Conservation (phyloP, 2,113 vertebrate genomes). For the Podocnemis expansa region DNA sequence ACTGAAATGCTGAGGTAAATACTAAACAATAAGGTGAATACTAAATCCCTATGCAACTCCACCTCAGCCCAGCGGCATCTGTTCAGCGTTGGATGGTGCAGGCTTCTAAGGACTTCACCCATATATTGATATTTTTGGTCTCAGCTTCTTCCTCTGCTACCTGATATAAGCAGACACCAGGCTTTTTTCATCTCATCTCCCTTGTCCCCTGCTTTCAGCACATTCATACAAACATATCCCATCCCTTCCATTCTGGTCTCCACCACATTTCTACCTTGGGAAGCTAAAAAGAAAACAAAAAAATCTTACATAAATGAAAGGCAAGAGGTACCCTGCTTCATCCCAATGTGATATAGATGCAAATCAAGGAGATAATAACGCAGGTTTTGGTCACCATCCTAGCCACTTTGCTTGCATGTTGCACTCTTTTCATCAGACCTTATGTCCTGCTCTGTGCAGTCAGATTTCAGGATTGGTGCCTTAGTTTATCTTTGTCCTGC, state of each 20-base stretch:
- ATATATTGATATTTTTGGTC: too few species aligned
- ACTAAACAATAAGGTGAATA: background rate
- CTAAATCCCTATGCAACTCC: background rate
- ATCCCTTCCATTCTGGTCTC: background rate
- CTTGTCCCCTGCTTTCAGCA: background rate
- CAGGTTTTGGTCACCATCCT: background rate
- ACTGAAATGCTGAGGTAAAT: background rate
- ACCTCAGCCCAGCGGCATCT: background rate
- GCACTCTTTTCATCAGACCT: background rate
- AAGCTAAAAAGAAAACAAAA: background rate
- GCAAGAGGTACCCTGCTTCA: background rate
- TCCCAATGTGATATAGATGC: background rate
- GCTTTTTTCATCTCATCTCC: background rate
- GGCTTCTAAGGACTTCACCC: background rate
- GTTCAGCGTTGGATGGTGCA: background rate
- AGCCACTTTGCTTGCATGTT: background rate
- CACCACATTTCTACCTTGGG: background rate
- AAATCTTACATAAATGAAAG: background rate
- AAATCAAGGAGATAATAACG: background rate
- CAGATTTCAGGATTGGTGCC: background rate
- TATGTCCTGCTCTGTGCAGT: background rate
- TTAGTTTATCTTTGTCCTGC: background rate
- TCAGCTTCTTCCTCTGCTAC: background rate
- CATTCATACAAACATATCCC: background rate
- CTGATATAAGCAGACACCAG: background rate